phyloP scores from a whole-genome alignment of 2,797 vertebrate genomes.

The Myotis vivesi region DNA sequence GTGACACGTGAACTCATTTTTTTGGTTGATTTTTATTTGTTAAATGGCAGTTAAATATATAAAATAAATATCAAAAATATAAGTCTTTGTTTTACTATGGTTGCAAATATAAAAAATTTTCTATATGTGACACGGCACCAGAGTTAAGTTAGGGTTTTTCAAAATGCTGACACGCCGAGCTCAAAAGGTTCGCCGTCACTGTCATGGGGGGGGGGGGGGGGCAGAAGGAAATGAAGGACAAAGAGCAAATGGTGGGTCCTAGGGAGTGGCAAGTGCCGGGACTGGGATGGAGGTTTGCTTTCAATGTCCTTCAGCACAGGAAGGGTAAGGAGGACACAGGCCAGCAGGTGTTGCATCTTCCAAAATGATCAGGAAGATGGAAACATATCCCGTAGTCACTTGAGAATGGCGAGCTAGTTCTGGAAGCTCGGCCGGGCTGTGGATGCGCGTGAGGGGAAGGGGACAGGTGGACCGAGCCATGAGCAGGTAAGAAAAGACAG shows the following conservation, averaged over 20 bases:
- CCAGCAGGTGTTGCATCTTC: neutral
- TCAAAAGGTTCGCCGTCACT: too few relatives aligned
- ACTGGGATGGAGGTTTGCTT: neutral
- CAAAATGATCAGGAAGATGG: neutral
- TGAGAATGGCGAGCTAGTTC: neutral
- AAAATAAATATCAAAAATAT: too few relatives aligned
- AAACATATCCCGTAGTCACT: neutral
- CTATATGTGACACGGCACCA: too few relatives aligned
- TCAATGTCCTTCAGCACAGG: neutral
- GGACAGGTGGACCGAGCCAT: neutral
- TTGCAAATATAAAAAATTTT: too few relatives aligned
- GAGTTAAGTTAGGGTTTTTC: too few relatives aligned
- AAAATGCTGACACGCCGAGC: too few relatives aligned
- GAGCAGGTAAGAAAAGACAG: neutral
- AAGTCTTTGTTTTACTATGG: too few relatives aligned
- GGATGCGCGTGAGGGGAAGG: fast-evolving
- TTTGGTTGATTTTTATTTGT: too few relatives aligned
- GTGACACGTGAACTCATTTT: too few relatives aligned
- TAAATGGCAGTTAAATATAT: too few relatives aligned
- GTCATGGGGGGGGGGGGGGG: too few relatives aligned
- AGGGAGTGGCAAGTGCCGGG: neutral
- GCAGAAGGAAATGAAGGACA: fast-evolving
- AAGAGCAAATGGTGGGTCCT: neutral
- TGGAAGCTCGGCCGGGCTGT: neutral
- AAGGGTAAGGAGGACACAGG: neutral